Base-by-base conservation (phyloP, 35 echinoderm and acorn worm species). In the Ophioderma brevispina region DNA sequence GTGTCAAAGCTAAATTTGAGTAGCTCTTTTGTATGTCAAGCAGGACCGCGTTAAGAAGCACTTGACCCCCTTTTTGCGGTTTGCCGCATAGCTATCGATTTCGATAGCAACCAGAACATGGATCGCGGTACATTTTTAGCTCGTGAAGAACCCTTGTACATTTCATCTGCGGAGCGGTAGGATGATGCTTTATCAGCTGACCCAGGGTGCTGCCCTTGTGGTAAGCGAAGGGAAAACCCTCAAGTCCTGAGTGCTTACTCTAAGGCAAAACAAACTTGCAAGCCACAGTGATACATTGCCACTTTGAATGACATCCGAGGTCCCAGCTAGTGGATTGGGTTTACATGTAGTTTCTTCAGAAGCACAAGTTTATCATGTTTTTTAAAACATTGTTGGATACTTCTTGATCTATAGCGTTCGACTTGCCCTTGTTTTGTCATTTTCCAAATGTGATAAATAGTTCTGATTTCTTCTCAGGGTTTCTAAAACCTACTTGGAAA, bases 11-110 rank as follows among this genome's bases (percentile, higher is more conserved):
- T 70, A 30, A 70, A 70, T 70, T 70, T 18, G 59, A 70, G 59
- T 70, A 70, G 59, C 59, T 18, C 28, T 70, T 70, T 70, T 70
- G n/a, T 70, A 70, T 70, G 59, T 70, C 59, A 70, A 70, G 59
- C 59, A 70, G 59, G 59, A 70, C 59, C n/a, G 6, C n/a, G 59
- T 70, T 70, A 70, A 70, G 59, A 18, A 70, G 59, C 59, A 70
- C 59, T 70, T 70, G 59, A 70, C 59, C 28, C 59, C 59, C 17
- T 70, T 70, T 70, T 70, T 70, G 59, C 59, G 59, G 59, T 70
- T 70, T 70, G 59, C 59, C 59, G 59, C 59, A 70, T 70, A 70
- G 59, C 59, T 70, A 70, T 70, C 59, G 59, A 70, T 70, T 70
- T 70, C 59, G n/a, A 70, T 30, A 70, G 15, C 59, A 70, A 30